These are phyloP conservation scores for Macrochelys suwanniensis DNA, from an alignment of 2,797 vertebrate species.

Conservation along the genomic window DNA sequence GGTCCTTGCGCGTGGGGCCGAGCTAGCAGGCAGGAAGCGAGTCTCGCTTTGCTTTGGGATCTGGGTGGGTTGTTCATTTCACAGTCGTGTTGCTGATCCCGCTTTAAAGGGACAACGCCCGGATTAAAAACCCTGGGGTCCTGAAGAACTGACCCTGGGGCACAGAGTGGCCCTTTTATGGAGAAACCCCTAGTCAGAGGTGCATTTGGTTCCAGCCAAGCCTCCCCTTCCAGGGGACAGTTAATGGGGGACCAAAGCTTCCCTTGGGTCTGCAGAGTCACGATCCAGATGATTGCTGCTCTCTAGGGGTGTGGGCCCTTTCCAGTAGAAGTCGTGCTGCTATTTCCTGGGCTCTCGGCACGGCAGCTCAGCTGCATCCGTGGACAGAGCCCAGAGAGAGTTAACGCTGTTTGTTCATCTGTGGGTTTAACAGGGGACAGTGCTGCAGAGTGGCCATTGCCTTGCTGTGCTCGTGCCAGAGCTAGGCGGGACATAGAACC, in stretches of 20 bases:
- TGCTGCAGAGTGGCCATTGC: not conserved
- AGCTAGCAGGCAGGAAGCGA: not conserved
- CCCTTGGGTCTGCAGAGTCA: not conserved
- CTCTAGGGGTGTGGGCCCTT: not conserved
- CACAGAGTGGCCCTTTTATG: not conserved
- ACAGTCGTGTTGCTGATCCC: rapidly evolving
- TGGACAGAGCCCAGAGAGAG: not conserved
- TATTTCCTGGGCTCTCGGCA: not conserved
- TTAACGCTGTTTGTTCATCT: not conserved
- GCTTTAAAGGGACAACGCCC: not conserved
- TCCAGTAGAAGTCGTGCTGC: not conserved
- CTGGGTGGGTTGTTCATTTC: not conserved
- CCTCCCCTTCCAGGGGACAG: not conserved
- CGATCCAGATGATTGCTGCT: not conserved
- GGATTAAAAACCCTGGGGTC: not conserved
- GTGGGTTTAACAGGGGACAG: not conserved
- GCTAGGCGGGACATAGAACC: too few species aligned
- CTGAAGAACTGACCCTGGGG: not conserved
- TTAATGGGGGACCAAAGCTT: not conserved
- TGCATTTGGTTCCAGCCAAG: not conserved
- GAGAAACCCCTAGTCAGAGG: not conserved
- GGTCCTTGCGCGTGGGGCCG: not conserved
- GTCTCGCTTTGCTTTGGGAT: not conserved
- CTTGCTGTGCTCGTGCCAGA: not conserved
- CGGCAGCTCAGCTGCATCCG: not conserved